Conservation (phyloP, 23 tunicate genomes). For the Ciona savignyi region DNA sequence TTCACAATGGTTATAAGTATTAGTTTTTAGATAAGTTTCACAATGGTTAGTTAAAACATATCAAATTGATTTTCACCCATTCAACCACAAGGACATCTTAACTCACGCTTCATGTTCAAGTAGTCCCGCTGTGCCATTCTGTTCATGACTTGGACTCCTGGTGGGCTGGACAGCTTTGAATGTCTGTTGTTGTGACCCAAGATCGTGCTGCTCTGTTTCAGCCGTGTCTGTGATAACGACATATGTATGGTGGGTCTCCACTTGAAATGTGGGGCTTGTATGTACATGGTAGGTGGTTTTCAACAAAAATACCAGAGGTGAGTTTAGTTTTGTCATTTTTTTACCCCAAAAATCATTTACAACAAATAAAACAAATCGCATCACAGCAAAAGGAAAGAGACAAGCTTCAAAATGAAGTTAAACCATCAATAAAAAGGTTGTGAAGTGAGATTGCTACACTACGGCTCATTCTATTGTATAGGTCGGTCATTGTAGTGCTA, state of each 20-base stretch:
- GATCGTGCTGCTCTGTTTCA: constrained; percentile 37
- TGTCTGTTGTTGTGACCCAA: constrained; percentile 68
- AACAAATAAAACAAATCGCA: too few species aligned
- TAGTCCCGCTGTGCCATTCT: constrained; percentile 18
- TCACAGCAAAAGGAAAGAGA: too few species aligned
- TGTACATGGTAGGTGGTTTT: too few species aligned
- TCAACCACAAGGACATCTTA: too few species aligned
- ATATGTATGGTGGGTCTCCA: too few species aligned
- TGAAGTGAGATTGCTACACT: too few species aligned
- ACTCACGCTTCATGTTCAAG: constrained; percentile 37
- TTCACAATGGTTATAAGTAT: too few species aligned
- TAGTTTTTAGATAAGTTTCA: background rate
- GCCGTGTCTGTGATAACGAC: background rate
- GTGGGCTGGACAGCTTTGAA: constrained; percentile 46
- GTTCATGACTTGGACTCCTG: background rate
- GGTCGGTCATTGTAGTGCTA: background rate
- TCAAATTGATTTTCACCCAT: background rate
- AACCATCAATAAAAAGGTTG: too few species aligned
- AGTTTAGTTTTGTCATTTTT: background rate
- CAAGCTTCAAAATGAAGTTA: too few species aligned
- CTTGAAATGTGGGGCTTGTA: too few species aligned
- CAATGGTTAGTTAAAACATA: background rate
- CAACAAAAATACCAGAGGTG: too few species aligned
- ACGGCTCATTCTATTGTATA: too few species aligned
- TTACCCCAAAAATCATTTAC: background rate